These are phyloP conservation scores for Machimus rusticus DNA, from an alignment of 2,888 invertebrate genomes.

Conservation along the genomic window DNA sequence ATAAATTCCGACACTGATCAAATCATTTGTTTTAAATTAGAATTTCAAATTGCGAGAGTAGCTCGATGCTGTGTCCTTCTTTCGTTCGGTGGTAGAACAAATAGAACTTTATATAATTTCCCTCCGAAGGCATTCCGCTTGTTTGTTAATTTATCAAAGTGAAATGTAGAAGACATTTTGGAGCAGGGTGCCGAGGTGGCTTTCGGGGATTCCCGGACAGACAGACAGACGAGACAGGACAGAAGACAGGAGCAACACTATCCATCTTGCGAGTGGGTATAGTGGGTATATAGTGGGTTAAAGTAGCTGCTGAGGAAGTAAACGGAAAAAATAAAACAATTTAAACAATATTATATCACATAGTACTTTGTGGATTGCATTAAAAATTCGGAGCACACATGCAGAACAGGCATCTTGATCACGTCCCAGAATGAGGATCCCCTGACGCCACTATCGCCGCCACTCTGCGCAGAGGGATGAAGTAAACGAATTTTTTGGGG, in stretches of 20 bases:
- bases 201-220: not conserved
- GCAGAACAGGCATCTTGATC: slow-evolving; percentile 42
- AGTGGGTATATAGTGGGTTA: not conserved
- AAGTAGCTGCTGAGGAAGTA: not conserved
- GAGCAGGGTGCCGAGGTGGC: not conserved
- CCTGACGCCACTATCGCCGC: not conserved
- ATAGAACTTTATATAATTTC: slow-evolving; percentile 37
- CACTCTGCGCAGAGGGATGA: slow-evolving; percentile 4
- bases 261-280: not conserved
- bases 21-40: slow-evolving; percentile 39
- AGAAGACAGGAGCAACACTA: not conserved
- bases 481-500: slow-evolving; percentile 10
- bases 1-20: not conserved
- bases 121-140: slow-evolving; percentile 35
- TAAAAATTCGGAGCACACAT: slow-evolving; percentile 42
- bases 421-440: not conserved
- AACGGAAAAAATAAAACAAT: slow-evolving; percentile 33
- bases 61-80: not conserved
- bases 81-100: not conserved
- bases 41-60: slow-evolving; percentile 9
- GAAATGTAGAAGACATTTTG: slow-evolving; percentile 23
- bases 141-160: slow-evolving; percentile 42
- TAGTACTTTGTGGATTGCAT: slow-evolving; percentile 40
- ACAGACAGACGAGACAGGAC: not conserved
- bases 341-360: slow-evolving; percentile 42